These are phyloP conservation scores for Myripristis jacobus DNA, from an alignment of 2,797 vertebrate species.

Conservation along the genomic window DNA sequence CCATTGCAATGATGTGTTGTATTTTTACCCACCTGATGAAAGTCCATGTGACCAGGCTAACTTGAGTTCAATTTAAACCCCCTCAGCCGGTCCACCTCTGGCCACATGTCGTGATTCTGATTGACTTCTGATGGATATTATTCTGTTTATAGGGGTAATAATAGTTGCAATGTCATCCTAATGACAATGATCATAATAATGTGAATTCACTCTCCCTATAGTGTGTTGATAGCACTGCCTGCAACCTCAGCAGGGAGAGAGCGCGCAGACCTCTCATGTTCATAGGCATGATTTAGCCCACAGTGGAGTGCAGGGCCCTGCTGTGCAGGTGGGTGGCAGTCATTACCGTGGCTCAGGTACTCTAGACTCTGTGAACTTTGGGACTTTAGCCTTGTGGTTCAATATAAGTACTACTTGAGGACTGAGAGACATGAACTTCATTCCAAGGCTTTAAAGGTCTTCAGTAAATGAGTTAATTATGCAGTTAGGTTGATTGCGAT, in stretches of 20 bases:
- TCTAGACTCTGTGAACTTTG: neutral
- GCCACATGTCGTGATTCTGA: slow-evolving; percentile 72
- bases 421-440: slow-evolving; percentile 9
- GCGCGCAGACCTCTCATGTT: slow-evolving; percentile 39
- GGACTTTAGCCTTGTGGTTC: slow-evolving; percentile 51
- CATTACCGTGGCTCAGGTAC: slow-evolving; percentile 38
- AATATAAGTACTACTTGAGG: slow-evolving; percentile 24
- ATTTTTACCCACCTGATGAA: slow-evolving; percentile 18
- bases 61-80: slow-evolving; percentile 15
- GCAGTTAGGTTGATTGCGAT: no score
- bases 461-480: neutral
- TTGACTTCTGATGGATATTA: slow-evolving; percentile 77
- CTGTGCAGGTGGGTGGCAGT: slow-evolving; percentile 37
- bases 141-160: slow-evolving; percentile 80
- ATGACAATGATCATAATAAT: slow-evolving; percentile 77
- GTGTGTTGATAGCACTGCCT: slow-evolving; percentile 51
- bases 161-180: slow-evolving; percentile 71
- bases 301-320: slow-evolving; percentile 53
- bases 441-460: slow-evolving; percentile 14
- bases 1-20: slow-evolving; percentile 10
- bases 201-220: slow-evolving; percentile 60
- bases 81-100: slow-evolving; percentile 47
- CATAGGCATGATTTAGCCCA: slow-evolving; percentile 74
- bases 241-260: slow-evolving; percentile 64
- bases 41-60: slow-evolving; percentile 33